Evolutionary conservation across 2,797 vertebrate genomes (phyloP).

Genomic region (Parauchenoglanis ngamensis): DNA sequence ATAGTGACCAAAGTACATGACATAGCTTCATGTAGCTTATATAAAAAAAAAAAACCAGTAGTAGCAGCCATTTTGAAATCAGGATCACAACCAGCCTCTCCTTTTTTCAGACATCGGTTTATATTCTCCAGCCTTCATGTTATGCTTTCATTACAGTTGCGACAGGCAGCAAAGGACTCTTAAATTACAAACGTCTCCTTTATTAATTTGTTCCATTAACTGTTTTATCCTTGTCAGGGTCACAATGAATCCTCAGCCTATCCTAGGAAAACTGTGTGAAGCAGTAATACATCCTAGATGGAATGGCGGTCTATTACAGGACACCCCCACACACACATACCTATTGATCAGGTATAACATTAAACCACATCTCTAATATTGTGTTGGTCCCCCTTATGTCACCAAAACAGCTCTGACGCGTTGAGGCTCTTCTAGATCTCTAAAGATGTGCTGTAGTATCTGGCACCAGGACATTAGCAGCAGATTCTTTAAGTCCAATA

Average conservation of each 20-base stretch:
- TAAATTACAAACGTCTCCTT: neutral
- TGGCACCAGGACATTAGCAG: too few species aligned
- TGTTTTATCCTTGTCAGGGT: neutral
- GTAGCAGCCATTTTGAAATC: conserved; percentile 13
- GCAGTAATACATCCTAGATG: neutral
- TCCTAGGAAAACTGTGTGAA: neutral
- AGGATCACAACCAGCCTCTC: neutral
- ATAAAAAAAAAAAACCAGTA: neutral
- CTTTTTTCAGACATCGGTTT: neutral
- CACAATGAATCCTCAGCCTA: neutral
- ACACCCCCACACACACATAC: neutral
- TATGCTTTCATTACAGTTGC: neutral
- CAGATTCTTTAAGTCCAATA: too few species aligned
- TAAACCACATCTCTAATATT: too few species aligned
- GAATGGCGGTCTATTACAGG: neutral
- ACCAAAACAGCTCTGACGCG: too few species aligned
- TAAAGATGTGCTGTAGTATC: too few species aligned
- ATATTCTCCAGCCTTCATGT: neutral
- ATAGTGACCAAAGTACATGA: neutral
- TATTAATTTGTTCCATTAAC: neutral
- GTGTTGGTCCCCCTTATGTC: too few species aligned
- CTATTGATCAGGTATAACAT: too few species aligned
- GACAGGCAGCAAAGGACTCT: neutral
- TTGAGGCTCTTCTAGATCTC: too few species aligned
- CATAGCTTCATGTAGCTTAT: neutral